A percentile compares a stretch with the other conserved stretches of the same genome.
Evolutionary conservation across 2,888 invertebrate species (phyloP).

Genomic region (Eristalis arbustorum): DNA sequence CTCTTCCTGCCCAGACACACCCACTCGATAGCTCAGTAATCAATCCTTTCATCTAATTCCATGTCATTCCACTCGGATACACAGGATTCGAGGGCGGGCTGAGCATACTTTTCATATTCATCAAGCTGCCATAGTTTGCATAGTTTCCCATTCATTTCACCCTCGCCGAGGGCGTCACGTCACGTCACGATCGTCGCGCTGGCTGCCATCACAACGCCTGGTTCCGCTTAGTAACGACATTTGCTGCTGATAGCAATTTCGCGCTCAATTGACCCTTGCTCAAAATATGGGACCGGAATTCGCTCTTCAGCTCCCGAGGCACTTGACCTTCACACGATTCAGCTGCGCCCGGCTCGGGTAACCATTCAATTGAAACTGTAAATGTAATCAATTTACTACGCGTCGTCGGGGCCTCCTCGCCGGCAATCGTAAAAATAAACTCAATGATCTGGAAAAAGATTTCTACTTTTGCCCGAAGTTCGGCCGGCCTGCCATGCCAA

Average conservation of each 20-base stretch:
- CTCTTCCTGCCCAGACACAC: background rate
- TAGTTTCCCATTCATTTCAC: conserved; percentile 4
- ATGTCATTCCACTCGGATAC: background rate
- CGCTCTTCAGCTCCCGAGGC: conserved; percentile 16
- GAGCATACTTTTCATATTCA: conserved; percentile 3
- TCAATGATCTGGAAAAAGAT: conserved; percentile 60
- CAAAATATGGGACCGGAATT: conserved; percentile 28
- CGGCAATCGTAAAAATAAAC: conserved; percentile 63
- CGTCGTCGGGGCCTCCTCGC: conserved; percentile 19
- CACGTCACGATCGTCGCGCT: no score
- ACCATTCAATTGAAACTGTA: conserved; percentile 65
- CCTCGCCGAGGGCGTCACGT: background rate
- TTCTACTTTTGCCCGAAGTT: conserved; percentile 22
- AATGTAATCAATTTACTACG: conserved; percentile 66
- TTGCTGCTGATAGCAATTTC: conserved; percentile 57
- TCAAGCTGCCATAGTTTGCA: conserved; percentile 9
- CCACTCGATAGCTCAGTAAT: background rate
- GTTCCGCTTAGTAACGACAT: conserved; percentile 36
- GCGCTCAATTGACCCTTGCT: conserved; percentile 54
- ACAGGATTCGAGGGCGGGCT: background rate
- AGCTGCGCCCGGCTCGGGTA: conserved; percentile 7
- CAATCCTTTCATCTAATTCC: background rate
- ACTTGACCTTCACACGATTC: conserved; percentile 62
- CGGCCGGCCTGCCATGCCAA: background rate
- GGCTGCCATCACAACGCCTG: conserved; percentile 10